phyloP scores from a whole-genome alignment of 2,113 vertebrate species.

The Verasper variegatus region DNA sequence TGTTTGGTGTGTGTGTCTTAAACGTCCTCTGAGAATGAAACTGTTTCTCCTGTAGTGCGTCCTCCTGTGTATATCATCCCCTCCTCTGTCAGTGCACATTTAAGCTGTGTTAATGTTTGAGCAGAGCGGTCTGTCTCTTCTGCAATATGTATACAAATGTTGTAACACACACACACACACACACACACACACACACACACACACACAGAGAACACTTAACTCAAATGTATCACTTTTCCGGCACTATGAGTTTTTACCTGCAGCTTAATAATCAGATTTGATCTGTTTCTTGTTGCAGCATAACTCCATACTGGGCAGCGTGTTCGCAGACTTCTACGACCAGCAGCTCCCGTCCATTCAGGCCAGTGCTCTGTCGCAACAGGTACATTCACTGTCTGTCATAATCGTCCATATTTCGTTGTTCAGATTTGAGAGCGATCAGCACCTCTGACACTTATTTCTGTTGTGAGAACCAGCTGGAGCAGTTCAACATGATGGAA shows the following conservation, averaged over 20 bases:
- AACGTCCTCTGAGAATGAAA: not conserved
- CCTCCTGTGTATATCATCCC: conserved; percentile 4
- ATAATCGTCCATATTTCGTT: not conserved
- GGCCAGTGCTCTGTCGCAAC: conserved; percentile 92
- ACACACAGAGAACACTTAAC: too few relatives aligned
- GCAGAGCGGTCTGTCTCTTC: not conserved
- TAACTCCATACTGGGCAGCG: conserved; percentile 89
- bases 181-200: too few relatives aligned
- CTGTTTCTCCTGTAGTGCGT: not conserved
- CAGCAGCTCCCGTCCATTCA: conserved; percentile 94
- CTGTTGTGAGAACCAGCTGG: conserved; percentile 81
- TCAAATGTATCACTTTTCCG: not conserved
- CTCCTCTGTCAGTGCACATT: not conserved
- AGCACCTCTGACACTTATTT: conserved; percentile 14
- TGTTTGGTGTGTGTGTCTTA: conserved; percentile 8
- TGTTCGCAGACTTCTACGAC: conserved; percentile 94
- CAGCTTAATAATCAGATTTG: conserved; percentile 10
- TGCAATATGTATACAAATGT: not conserved
- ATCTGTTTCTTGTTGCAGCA: conserved; percentile 85
- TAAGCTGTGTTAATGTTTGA: not conserved
- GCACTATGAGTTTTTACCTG: not conserved
- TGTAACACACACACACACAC: not conserved
- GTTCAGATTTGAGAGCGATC: not conserved
- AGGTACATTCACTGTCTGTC: conserved; percentile 79
- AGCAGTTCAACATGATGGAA: conserved; percentile 97